These are phyloP conservation scores for Harpegnathos saltator DNA, from an alignment of 1,140 invertebrate species.

Conservation along the genomic window DNA sequence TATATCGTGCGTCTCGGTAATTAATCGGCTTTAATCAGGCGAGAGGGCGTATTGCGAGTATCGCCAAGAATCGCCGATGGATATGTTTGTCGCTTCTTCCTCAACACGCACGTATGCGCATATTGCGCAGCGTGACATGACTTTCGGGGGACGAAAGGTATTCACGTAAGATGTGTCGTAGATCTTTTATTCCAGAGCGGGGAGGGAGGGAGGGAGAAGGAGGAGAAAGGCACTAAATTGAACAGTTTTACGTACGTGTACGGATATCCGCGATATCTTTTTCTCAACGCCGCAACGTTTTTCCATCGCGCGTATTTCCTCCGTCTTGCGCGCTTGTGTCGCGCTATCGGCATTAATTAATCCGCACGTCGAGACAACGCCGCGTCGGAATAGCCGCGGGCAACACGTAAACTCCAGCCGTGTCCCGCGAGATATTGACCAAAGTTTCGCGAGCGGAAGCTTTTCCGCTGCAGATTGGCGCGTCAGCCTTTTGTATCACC, in stretches of 20 bases:
- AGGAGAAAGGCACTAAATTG: too few species aligned
- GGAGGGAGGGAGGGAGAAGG: too few species aligned
- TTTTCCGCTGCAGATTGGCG: slow-evolving; percentile 7
- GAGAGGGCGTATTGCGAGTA: slow-evolving; percentile 7
- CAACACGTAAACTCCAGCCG: neutral
- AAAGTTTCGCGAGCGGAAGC: neutral
- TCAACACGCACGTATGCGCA: too few species aligned
- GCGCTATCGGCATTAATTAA: neutral
- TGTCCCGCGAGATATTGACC: slow-evolving; percentile 8
- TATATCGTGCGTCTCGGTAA: slow-evolving; percentile 29
- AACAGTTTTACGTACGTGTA: too few species aligned
- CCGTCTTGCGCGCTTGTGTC: neutral
- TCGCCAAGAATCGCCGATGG: slow-evolving; percentile 36
- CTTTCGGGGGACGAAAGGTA: too few species aligned
- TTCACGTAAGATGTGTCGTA: too few species aligned
- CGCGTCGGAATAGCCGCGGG: neutral
- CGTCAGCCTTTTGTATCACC: slow-evolving; percentile 31
- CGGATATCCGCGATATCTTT: too few species aligned
- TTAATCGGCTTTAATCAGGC: slow-evolving; percentile 60
- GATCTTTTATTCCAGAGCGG: too few species aligned
- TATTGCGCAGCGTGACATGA: too few species aligned
- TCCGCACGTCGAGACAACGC: neutral
- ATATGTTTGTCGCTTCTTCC: neutral
- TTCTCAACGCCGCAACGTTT: too few species aligned
- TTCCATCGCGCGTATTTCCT: neutral